Base-by-base conservation (phyloP, 2,888 invertebrate species). In the Macrophya annulata region DNA sequence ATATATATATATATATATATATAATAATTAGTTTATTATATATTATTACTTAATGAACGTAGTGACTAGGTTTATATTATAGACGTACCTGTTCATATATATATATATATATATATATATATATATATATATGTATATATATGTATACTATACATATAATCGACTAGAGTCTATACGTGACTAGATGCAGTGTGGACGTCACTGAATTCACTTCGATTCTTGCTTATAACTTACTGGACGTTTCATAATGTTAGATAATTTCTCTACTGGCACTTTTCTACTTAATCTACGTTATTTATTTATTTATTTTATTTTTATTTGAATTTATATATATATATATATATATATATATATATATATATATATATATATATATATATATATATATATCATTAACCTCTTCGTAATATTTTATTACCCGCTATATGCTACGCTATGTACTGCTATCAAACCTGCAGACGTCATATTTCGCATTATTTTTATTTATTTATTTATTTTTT, bases 221-320 rank as follows among this genome's bases (percentile, higher is more conserved):
- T 89, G 90, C 93, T 93, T 93, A 93, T 92, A 85, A 91, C 90
- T 93, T 93, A 93, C 90, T 93, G 93, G 93, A 93, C 93, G 93
- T 93, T 92, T 93, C 90, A 91, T 81, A 62, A 83, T 83, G 48
- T 68, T 45, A 81, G 65, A 83, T 83, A 83, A 83, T 83, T 88
- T 85, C 85, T 89, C 90, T 92, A 93, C 93, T 93, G 93, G 93
- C 93, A 93, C 93, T 93, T 93, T 93, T 92, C 93, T 93, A 93
- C 92, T 93, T 93, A 93, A 74, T 45, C 72, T 74, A 43, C 45
- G 17, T 17, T 45, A 6, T 68, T 68, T 68, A 17, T 68, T 37
- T 68, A n/a, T n/a, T 68, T 17, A 37, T 17, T 68, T 68, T 17
- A 12, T 6, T 15, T 68, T 17, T 17, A 5, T 17, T 37, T 68